A percentile compares a stretch with the other conserved stretches of the same genome.
Evolutionary conservation across 2,113 vertebrate species (phyloP).

Genomic region (Siniperca chuatsi): DNA sequence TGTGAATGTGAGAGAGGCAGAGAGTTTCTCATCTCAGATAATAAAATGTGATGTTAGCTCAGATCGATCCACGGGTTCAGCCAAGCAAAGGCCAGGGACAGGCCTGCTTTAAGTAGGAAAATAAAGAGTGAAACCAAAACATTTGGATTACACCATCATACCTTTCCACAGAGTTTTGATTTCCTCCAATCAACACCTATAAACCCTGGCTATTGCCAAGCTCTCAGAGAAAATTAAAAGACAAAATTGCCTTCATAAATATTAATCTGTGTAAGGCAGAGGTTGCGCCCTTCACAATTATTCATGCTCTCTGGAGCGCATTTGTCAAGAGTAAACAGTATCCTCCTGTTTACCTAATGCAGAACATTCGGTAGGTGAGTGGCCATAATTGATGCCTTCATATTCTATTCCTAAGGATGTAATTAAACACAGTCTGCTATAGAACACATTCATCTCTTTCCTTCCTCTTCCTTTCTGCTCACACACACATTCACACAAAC

Average conservation of each 20-base stretch:
- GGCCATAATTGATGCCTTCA: slow-evolving; percentile 74
- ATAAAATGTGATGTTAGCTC: slow-evolving; percentile 35
- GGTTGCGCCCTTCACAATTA: slow-evolving; percentile 75
- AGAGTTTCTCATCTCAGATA: slow-evolving; percentile 41
- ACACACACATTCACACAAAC: background rate
- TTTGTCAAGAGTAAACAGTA: slow-evolving; percentile 77
- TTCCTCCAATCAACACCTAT: slow-evolving; percentile 48
- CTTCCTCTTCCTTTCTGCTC: background rate
- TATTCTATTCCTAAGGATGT: slow-evolving; percentile 67
- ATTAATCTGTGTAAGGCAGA: slow-evolving; percentile 70
- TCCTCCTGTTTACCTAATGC: slow-evolving; percentile 72
- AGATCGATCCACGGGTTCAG: slow-evolving; percentile 42
- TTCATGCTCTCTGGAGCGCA: slow-evolving; percentile 66
- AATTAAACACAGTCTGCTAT: slow-evolving; percentile 69
- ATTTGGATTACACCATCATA: slow-evolving; percentile 25
- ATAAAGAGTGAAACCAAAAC: slow-evolving; percentile 30
- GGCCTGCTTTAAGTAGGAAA: slow-evolving; percentile 15
- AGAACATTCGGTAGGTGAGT: slow-evolving; percentile 70
- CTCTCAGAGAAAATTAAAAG: slow-evolving; percentile 67
- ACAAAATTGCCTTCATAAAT: slow-evolving; percentile 77
- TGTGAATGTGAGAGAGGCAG: background rate
- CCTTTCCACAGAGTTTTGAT: slow-evolving; percentile 35
- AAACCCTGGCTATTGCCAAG: slow-evolving; percentile 30
- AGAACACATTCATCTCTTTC: slow-evolving; percentile 60
- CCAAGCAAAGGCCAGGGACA: slow-evolving; percentile 31